phyloP scores from a whole-genome alignment of 2,113 vertebrate species.

The Paraplagusia blochii region DNA sequence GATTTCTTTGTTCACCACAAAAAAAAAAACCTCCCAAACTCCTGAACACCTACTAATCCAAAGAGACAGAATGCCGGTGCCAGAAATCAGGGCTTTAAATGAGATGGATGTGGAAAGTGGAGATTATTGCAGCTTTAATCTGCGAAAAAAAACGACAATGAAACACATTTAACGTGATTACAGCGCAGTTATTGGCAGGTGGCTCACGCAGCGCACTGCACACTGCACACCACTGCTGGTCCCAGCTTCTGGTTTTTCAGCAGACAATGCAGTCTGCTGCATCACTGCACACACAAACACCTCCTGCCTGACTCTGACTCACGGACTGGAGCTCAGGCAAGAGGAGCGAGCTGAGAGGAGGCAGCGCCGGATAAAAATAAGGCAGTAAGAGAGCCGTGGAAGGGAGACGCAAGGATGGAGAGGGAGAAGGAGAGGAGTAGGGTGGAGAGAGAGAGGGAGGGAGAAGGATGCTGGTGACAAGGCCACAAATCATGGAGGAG shows the following conservation, averaged over 20 bases:
- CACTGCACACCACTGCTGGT: constrained; percentile 7
- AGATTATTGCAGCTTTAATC: constrained; percentile 75
- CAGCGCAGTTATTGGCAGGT: constrained; percentile 57
- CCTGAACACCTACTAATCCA: no score
- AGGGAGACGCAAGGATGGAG: no score
- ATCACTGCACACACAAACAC: constrained; percentile 6
- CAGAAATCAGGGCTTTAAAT: no score
- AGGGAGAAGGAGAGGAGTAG: no score
- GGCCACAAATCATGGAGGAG: constrained; percentile 57
- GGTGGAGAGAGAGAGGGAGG: background rate
- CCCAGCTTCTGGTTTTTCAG: constrained; percentile 13
- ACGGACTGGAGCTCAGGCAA: background rate
- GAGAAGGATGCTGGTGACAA: constrained; percentile 43
- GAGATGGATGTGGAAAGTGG: no score
- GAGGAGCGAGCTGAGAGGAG: constrained; percentile 2
- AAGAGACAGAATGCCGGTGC: no score
- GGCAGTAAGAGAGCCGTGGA: no score
- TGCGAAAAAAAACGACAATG: constrained; percentile 72
- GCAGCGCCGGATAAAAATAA: constrained; percentile 5
- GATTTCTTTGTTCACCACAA: no score
- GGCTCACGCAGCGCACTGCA: constrained; percentile 32
- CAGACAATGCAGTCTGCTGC: constrained; percentile 20
- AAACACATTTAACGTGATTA: constrained; percentile 77
- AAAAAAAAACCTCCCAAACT: no score
- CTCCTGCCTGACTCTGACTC: constrained; percentile 29